These are phyloP conservation scores for Urocolius indicus DNA, from an alignment of 2,113 vertebrate genomes.

Conservation along the genomic window DNA sequence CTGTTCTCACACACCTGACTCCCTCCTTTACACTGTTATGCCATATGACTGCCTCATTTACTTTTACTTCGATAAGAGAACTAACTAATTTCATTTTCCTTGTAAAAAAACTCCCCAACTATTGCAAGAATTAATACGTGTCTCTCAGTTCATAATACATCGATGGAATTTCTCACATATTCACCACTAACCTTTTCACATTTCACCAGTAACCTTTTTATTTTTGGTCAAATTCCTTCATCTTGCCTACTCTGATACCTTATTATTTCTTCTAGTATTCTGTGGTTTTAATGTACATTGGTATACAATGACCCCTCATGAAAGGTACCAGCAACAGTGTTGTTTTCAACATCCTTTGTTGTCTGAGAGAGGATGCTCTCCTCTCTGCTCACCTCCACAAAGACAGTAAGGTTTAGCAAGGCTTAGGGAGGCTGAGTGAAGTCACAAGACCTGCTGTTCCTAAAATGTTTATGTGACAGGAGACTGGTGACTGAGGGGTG, in stretches of 20 bases:
- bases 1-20: conserved; percentile 20
- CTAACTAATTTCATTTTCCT: background rate
- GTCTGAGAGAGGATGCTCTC: background rate
- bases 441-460: background rate
- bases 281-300: background rate
- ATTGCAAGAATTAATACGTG: background rate
- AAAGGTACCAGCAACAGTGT: background rate
- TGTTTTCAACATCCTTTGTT: conserved; percentile 16
- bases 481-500: background rate
- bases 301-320: background rate
- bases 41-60: background rate
- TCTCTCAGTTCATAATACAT: background rate
- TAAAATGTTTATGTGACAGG: background rate
- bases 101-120: background rate
- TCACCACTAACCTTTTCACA: background rate
- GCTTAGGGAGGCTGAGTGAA: background rate
- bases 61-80: background rate
- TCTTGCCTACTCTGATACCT: background rate
- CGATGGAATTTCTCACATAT: background rate
- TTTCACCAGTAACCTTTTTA: background rate
- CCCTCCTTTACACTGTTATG: conserved; percentile 54
- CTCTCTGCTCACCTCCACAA: background rate
- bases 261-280: background rate
- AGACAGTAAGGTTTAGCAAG: background rate
- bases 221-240: background rate